Conservation (phyloP, 2,888 invertebrate species). For the Drosophila prolongata region DNA sequence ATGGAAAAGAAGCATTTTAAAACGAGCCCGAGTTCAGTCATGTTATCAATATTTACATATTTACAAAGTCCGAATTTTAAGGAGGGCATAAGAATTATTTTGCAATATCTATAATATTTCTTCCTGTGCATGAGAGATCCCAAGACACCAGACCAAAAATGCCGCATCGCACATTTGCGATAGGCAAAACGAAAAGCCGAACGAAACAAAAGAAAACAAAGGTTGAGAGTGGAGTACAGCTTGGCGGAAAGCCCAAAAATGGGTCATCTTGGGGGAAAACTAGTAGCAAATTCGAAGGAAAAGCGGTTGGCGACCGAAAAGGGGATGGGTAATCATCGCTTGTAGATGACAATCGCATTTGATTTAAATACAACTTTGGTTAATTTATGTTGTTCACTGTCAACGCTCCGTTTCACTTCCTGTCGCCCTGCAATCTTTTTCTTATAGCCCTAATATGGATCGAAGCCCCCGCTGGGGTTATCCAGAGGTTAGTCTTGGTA, state of each 20-base stretch:
- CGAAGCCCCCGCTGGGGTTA: constrained; percentile 8
- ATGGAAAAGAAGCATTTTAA: too few species aligned
- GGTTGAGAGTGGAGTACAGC: constrained; percentile 11
- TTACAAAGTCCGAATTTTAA: neutral
- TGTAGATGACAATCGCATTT: constrained; percentile 74
- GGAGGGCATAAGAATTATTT: too few species aligned
- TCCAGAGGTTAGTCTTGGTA: constrained; percentile 11
- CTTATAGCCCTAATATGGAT: constrained; percentile 12
- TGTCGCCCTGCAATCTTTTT: constrained; percentile 43
- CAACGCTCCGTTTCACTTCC: constrained; percentile 69
- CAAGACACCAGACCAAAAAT: constrained; percentile 53
- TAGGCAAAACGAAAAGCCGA: constrained; percentile 51
- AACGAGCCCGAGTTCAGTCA: too few species aligned
- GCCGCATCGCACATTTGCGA: constrained; percentile 57
- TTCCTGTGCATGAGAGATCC: constrained; percentile 7
- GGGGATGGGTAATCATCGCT: constrained; percentile 34
- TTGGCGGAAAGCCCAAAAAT: constrained; percentile 60
- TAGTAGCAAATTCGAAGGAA: neutral
- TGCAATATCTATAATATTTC: neutral
- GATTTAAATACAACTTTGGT: constrained; percentile 78
- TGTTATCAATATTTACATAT: too few species aligned
- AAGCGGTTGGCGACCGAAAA: constrained; percentile 2
- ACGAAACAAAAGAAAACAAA: constrained; percentile 25
- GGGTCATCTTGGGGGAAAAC: constrained; percentile 50
- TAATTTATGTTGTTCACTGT: constrained; percentile 77